These are phyloP conservation scores for Tragelaphus scriptus DNA, from an alignment of 2,113 vertebrate species.

Conservation along the genomic window DNA sequence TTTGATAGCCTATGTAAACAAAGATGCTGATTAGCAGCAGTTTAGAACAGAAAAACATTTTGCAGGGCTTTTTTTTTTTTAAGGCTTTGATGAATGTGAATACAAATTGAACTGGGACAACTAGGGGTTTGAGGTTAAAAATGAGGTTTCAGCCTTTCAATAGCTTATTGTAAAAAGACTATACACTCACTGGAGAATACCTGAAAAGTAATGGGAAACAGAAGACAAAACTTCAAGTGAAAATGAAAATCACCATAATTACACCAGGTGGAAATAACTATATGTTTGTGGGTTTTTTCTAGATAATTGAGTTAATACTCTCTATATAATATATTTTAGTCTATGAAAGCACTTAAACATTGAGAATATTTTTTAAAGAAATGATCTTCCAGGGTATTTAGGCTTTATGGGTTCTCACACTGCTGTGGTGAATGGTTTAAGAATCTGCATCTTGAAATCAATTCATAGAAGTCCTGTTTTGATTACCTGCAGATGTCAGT, in stretches of 20 bases:
- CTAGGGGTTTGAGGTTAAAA: constrained; percentile 11
- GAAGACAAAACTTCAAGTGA: constrained; percentile 25
- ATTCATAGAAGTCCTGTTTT: constrained; percentile 23
- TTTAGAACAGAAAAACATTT: constrained; percentile 31
- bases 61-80: background rate
- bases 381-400: background rate
- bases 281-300: background rate
- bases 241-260: constrained; percentile 43
- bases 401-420: background rate
- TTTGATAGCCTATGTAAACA: constrained; percentile 18
- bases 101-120: constrained; percentile 14
- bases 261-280: background rate
- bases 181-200: background rate
- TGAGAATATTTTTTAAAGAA: constrained; percentile 27
- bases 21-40: background rate
- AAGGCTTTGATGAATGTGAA: background rate
- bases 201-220: background rate
- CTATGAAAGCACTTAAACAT: background rate
- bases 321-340: background rate
- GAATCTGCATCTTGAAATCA: constrained; percentile 13
- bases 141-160: background rate
- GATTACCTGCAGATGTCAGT: constrained; percentile 70
- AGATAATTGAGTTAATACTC: background rate
- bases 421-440: background rate
- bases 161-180: background rate